Percentiles rank a stretch among this genome's conserved stretches.
Evolutionary conservation across 1,140 invertebrate genomes (phyloP).

Genomic region (Piezodorus guildinii): DNA sequence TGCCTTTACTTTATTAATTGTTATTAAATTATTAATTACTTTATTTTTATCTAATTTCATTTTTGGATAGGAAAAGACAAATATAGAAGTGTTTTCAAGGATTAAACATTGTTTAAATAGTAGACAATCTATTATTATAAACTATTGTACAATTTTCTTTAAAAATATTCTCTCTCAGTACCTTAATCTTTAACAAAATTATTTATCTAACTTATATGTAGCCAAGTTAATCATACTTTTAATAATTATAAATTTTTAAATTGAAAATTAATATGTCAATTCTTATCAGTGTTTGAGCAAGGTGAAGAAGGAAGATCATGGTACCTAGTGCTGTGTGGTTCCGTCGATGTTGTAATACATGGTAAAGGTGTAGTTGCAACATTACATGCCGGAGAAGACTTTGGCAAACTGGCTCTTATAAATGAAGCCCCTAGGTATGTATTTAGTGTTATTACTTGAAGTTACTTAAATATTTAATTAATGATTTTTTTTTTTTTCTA

Average conservation of each 20-base stretch:
- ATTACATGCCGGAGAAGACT: conserved; percentile 76
- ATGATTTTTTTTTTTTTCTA: too few species aligned
- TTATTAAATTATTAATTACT: too few species aligned
- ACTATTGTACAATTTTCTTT: too few species aligned
- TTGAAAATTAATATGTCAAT: not conserved
- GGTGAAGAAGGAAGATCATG: conserved; percentile 80
- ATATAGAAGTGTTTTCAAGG: too few species aligned
- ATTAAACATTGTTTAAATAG: too few species aligned
- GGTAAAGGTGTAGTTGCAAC: conserved; percentile 76
- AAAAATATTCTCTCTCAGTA: too few species aligned
- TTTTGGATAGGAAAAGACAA: too few species aligned
- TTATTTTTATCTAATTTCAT: too few species aligned
- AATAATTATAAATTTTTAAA: too few species aligned
- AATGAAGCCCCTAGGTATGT: conserved; percentile 72
- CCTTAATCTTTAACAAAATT: not conserved
- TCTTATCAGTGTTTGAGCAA: conserved; percentile 68
- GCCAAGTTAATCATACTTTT: too few species aligned
- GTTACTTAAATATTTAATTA: not conserved
- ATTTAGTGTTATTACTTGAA: not conserved
- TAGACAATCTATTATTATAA: too few species aligned
- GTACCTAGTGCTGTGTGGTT: conserved; percentile 77
- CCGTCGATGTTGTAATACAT: conserved; percentile 75
- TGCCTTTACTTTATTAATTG: too few species aligned
- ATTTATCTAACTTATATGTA: not conserved
- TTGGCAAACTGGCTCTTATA: conserved; percentile 76